A percentile compares a stretch with the other conserved stretches of the same genome.
Evolutionary conservation across 2,888 invertebrate species (phyloP).

Genomic region (Lingula anatina): DNA sequence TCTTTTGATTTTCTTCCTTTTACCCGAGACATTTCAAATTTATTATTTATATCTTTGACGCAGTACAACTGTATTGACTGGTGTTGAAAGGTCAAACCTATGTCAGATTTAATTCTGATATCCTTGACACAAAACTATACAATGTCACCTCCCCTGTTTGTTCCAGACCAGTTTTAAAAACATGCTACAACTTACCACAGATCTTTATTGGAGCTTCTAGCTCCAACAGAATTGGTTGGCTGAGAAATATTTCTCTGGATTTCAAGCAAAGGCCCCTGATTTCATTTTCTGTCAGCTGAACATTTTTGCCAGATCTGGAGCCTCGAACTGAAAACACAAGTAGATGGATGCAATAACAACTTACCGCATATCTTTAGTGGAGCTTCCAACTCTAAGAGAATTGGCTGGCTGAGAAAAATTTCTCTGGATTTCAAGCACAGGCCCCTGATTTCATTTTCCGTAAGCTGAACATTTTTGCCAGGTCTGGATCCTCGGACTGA

Average conservation of each 20-base stretch:
- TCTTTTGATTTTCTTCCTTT: no score
- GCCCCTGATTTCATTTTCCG: slow-evolving; percentile 96
- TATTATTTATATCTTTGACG: no score
- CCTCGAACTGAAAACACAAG: slow-evolving; percentile 74
- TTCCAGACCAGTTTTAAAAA: no score
- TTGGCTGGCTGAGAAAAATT: slow-evolving; percentile 98
- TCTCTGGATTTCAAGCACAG: slow-evolving; percentile 96
- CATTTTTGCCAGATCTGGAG: slow-evolving; percentile 98
- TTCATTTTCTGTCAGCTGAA: slow-evolving; percentile 96
- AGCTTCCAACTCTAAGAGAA: slow-evolving; percentile 95
- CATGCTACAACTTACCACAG: slow-evolving; percentile 69
- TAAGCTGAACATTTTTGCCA: slow-evolving; percentile 98
- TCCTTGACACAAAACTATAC: no score
- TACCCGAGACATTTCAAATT: no score
- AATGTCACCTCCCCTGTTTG: no score
- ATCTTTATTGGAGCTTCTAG: slow-evolving; percentile 98
- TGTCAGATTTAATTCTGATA: no score
- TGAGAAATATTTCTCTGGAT: slow-evolving; percentile 96
- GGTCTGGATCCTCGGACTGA: slow-evolving; percentile 95
- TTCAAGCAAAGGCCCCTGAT: slow-evolving; percentile 96
- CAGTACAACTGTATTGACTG: no score
- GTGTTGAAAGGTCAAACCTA: no score
- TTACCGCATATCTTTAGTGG: slow-evolving; percentile 98
- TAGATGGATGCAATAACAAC: slow-evolving; percentile 18
- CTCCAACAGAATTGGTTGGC: slow-evolving; percentile 96